Evolutionary conservation across 2,797 vertebrate genomes (phyloP).

Genomic region (Prionace glauca): DNA sequence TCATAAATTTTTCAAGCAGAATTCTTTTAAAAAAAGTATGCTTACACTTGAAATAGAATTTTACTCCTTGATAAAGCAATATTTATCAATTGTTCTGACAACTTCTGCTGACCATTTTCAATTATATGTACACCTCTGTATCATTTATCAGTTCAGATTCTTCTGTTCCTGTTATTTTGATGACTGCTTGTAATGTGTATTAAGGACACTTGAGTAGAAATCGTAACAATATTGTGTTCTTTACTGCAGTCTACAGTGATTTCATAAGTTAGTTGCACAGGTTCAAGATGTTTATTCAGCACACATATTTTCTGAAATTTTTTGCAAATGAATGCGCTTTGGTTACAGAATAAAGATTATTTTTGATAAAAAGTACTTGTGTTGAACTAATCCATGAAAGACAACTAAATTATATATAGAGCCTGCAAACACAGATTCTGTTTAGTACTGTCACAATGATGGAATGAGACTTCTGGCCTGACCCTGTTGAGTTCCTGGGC

Average conservation of each 20-base stretch:
- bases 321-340: constrained; percentile 3
- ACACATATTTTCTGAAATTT: not conserved
- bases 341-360: constrained; percentile 1
- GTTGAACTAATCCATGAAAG: not conserved
- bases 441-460: not conserved
- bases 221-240: not conserved
- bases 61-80: not conserved
- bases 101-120: not conserved
- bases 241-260: not conserved
- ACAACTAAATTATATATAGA: not conserved
- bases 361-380: not conserved
- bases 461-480: not conserved
- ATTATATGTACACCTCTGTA: not conserved
- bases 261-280: not conserved
- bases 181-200: not conserved
- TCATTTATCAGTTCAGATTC: not conserved
- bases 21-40: not conserved
- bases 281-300: not conserved
- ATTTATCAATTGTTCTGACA: not conserved
- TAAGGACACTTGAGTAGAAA: not conserved
- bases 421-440: not conserved
- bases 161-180: not conserved
- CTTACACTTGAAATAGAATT: not conserved
- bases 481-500: not conserved
- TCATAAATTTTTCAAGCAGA: not conserved